phyloP scores from a whole-genome alignment of 1,140 invertebrate species.

The Conus ventricosus region DNA sequence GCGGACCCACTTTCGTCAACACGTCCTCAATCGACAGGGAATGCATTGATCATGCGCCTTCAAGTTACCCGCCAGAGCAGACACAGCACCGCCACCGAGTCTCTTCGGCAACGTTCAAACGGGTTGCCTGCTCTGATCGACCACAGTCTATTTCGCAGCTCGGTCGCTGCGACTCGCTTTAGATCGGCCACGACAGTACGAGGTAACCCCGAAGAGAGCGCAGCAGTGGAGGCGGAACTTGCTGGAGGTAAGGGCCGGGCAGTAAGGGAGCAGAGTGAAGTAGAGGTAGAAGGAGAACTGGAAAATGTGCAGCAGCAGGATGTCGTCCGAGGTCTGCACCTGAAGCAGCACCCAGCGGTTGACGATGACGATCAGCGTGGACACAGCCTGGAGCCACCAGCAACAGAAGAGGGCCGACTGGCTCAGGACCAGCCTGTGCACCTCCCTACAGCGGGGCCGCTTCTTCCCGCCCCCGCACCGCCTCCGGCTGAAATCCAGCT shows the following conservation, averaged over 20 bases:
- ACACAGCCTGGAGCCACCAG: conserved; percentile 58
- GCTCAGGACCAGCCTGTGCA: conserved; percentile 51
- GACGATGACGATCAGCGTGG: conserved; percentile 45
- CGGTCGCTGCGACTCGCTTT: too few species aligned
- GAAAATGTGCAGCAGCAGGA: conserved; percentile 53
- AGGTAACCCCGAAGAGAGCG: background rate
- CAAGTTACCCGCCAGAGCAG: too few species aligned
- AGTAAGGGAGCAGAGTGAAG: conserved; percentile 54
- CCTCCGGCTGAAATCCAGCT: background rate
- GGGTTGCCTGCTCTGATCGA: too few species aligned
- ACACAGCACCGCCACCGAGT: too few species aligned
- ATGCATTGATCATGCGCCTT: too few species aligned
- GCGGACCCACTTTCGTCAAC: too few species aligned
- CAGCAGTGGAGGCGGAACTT: conserved; percentile 33
- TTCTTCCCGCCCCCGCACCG: background rate
- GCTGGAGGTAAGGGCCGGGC: conserved; percentile 48
- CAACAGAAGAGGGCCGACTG: conserved; percentile 54
- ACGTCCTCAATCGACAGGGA: too few species aligned
- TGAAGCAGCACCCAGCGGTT: conserved; percentile 27
- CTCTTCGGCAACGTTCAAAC: too few species aligned
- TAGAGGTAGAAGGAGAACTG: conserved; percentile 60
- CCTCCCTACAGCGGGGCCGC: conserved; percentile 42
- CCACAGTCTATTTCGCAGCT: too few species aligned
- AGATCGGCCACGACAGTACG: too few species aligned
- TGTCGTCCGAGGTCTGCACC: conserved; percentile 40